Evolutionary conservation across 2,113 vertebrate species (phyloP), one percentile per base, ranked within the genome.

Genomic region (Trichechus manatus): DNA sequence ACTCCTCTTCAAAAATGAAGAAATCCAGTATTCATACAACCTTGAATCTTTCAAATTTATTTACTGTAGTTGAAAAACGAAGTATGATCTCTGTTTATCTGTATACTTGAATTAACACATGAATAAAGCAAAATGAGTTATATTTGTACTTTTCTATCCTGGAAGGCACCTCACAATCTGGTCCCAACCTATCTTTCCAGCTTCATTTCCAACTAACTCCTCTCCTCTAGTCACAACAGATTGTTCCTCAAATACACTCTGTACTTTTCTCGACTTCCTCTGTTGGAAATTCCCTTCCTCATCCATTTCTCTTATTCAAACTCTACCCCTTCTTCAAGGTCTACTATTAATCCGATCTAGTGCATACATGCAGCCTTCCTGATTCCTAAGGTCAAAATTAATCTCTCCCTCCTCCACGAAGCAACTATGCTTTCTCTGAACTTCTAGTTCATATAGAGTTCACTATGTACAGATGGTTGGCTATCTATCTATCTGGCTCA

Each of bases 221-320:
- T 95, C 74, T 96, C 56, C 70, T 90, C 50, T 56, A 90, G 78
- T 96, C 90, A 92, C 61, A 93, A 93, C 8, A 96, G 70, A 96
- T 59, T 96, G 80, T 87, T 83, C 91, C 42, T 95, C 94, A 96
- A 88, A 96, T 91, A 95, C 15, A 80, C 70, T 27, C 74, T 91
- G 82, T 80, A 96, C 91, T 96, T 97, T 89, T 96, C 94, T 95
- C 59, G 22, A 33, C 95, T 97, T 96, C 96, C 94, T 97, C 79
- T 96, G 36, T n/a, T 97, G 95, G 95, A 97, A 97, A 95, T 95
- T 92, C 66, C 93, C 88, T 89, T 95, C 29, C 53, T 93, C 95
- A 97, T 95, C 96, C 89, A 97, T 64, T 97, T 98, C 89, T 93
- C 50, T 93, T 93, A 97, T 95, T 97, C 92, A 97, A 95, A 97